Evolutionary conservation across 2,113 vertebrate species (phyloP), one percentile per base, ranked within the genome.

Genomic region (Lophura nycthemera): DNA sequence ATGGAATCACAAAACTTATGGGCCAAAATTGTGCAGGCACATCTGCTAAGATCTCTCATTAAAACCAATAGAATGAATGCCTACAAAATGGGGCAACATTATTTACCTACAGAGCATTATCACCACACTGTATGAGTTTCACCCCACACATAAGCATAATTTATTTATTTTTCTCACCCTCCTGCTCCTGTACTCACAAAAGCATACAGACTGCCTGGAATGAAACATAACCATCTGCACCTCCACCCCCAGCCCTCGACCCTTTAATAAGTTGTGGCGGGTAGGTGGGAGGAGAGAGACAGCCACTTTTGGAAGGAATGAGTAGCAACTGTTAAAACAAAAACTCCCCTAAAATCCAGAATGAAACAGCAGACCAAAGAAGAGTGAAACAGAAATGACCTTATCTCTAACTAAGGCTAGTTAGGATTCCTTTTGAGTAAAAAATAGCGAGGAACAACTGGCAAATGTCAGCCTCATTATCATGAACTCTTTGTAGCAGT

Each of bases 371-470:
- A 6, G 60, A 82, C 61, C 69, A 93, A 87, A 74, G 73, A 89
- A 86, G 72, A 90, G 73, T 47, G 18, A 86, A 75, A 81, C 54
- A 84, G 83, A 88, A 95, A 48, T 90, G 60, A 96, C 95, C 93
- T 93, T 86, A 93, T 65, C 86, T 71, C 13, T 76, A 91, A 93
- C 71, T 77, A 74, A 92, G 63, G 82, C 86, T 87, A 81, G 91
- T 90, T 80, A 95, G 92, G 86, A 97, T 97, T 96, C 95, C 90
- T 92, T 92, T 69, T n/a, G 66, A 91, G 91, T 38, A 84, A 97
- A 96, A 97, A 96, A 96, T 96, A 97, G 95, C 91, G 70, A 83
- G 50, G 87, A 96, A 90, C 96, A 97, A 96, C 95, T 97, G 96
- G 94, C 86, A 96, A 92, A 96, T 96, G 91, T 95, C 94, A 96